Conservation (phyloP, 2,797 vertebrate genomes). For the Discoglossus pictus region DNA sequence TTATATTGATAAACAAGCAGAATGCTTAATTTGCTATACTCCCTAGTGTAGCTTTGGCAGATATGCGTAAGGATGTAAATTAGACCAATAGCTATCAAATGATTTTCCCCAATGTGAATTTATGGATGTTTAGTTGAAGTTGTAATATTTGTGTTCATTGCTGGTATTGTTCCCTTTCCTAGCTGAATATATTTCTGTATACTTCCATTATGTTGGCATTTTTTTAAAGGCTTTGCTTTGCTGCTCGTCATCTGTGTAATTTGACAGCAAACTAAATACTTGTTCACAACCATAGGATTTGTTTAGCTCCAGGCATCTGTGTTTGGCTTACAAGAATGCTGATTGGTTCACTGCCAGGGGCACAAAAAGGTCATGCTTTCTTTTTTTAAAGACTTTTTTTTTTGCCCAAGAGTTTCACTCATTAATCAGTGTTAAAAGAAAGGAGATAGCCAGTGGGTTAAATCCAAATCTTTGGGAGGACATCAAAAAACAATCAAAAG, state of each 20-base stretch:
- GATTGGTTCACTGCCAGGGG: constrained; percentile 92
- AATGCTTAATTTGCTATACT: not conserved
- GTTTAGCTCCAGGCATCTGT: constrained; percentile 93
- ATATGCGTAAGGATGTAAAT: constrained; percentile 2
- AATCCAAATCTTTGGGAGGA: constrained; percentile 70
- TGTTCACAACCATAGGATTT: constrained; percentile 81
- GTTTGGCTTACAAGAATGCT: constrained; percentile 91
- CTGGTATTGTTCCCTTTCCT: constrained; percentile 1
- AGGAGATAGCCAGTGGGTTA: constrained; percentile 70
- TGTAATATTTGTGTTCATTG: constrained; percentile 12
- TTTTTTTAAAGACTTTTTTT: constrained; percentile 77
- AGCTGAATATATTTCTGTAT: constrained; percentile 41
- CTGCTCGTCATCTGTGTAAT: constrained; percentile 67
- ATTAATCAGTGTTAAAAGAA: constrained; percentile 74
- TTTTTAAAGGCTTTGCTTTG: constrained; percentile 59
- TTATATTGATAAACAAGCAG: constrained; percentile 15
- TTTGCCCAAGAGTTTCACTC: constrained; percentile 63
- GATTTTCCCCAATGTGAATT: constrained; percentile 4
- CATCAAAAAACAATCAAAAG: constrained; percentile 68
- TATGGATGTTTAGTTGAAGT: constrained; percentile 10
- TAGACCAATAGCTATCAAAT: constrained; percentile 5
- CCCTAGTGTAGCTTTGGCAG: constrained; percentile 11
- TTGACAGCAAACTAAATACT: constrained; percentile 77
- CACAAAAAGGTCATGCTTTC: constrained; percentile 91
- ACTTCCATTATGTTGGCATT: constrained; percentile 46